These are phyloP conservation scores for Bryconaethiops microstoma DNA, from an alignment of 2,797 vertebrate species.

Conservation along the genomic window DNA sequence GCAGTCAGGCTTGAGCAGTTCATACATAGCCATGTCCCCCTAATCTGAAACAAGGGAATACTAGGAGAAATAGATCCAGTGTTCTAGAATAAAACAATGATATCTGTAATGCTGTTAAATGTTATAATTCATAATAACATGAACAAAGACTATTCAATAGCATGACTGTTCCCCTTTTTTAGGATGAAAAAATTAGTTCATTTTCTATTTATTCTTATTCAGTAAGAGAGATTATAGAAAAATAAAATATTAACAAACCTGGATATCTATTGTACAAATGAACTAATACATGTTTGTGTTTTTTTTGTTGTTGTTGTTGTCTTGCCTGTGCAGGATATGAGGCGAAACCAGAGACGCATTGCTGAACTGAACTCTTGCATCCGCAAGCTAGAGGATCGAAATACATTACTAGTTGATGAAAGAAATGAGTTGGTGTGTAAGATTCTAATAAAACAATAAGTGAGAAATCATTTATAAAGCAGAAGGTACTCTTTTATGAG, in stretches of 20 bases:
- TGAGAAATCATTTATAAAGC: background rate
- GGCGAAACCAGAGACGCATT: constrained; percentile 93
- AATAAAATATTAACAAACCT: background rate
- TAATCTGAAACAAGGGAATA: too few species aligned
- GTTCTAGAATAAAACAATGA: too few species aligned
- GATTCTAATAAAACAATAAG: background rate
- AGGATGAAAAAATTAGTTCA: background rate
- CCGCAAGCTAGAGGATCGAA: constrained; percentile 94
- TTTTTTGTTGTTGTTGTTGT: constrained; percentile 6
- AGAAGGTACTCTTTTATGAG: too few species aligned
- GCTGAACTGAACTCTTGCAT: constrained; percentile 93
- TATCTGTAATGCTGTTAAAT: too few species aligned
- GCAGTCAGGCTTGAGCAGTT: too few species aligned
- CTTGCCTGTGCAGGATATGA: constrained; percentile 82
- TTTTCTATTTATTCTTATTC: background rate
- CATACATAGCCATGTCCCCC: too few species aligned
- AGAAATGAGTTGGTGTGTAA: constrained; percentile 88
- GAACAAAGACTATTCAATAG: too few species aligned
- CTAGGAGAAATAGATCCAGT: too few species aligned
- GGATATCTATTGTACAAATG: background rate
- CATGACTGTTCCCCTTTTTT: background rate
- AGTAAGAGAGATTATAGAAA: background rate
- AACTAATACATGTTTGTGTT: background rate
- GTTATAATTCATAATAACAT: too few species aligned
- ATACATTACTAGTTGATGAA: constrained; percentile 91